A percentile compares a stretch with the other conserved stretches of the same genome.
Evolutionary conservation across 2,888 invertebrate genomes (phyloP).

Genomic region (Zhuqinia jingwanae): DNA sequence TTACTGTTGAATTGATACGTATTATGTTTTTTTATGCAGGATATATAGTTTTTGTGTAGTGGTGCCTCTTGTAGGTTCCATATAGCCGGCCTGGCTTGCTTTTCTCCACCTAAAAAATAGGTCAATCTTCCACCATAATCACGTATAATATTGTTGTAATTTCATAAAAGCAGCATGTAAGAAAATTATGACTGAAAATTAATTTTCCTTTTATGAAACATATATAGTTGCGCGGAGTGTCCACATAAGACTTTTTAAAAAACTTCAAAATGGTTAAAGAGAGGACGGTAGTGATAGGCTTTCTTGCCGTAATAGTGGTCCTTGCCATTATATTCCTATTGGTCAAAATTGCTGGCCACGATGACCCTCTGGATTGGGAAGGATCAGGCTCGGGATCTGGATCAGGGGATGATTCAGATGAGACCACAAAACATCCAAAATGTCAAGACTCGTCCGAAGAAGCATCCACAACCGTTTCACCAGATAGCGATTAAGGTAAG

Average conservation of each 20-base stretch:
- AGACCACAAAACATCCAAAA: conserved; percentile 78
- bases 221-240: background rate
- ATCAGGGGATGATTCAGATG: conserved; percentile 82
- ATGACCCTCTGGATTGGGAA: conserved; percentile 82
- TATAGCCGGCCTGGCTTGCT: conserved; percentile 33
- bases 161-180: background rate
- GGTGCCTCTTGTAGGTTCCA: conserved; percentile 41
- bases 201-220: background rate
- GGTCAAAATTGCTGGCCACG: conserved; percentile 75
- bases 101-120: conserved; percentile 47
- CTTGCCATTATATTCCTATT: conserved; percentile 76
- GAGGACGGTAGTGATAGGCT: conserved; percentile 77
- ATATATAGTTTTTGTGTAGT: too few species aligned
- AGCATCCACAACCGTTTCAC: conserved; percentile 61
- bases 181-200: conserved; percentile 3
- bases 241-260: background rate
- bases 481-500: conserved; percentile 66
- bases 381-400: conserved; percentile 82
- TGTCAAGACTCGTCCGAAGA: conserved; percentile 70
- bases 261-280: conserved; percentile 71
- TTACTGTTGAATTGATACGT: too few species aligned
- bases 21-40: too few species aligned
- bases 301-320: conserved; percentile 74
- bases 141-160: background rate
- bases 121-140: conserved; percentile 26